Evolutionary conservation across 2,797 vertebrate genomes (phyloP), one percentile per base, ranked within the genome.

Genomic region (Alosa sapidissima): DNA sequence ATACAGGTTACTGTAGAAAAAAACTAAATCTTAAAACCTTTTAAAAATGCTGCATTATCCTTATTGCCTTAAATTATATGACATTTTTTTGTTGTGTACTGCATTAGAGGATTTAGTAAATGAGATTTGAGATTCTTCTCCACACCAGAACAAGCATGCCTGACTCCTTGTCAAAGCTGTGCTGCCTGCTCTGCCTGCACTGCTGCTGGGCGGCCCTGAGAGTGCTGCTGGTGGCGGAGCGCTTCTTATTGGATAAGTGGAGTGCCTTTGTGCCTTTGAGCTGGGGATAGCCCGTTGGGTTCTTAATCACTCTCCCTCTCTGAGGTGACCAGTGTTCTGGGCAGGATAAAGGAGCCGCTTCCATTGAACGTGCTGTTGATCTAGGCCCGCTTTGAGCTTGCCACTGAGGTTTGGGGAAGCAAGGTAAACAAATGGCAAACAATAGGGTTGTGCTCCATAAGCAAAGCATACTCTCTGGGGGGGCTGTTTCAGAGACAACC

Each of bases 371-470:
- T 93, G 91, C 91, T 92, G 93, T 94, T 94, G 92, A 93, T 93
- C 91, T 93, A 88, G 91, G 89, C 84, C 88, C 88, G 90, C 92
- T 90, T 93, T 93, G 91, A 93, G 87, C 89, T 84, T 84, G 81
- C 88, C 87, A 89, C 88, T 62, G 83, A 91, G 91, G 89, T 90
- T 91, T 87, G 87, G 89, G 91, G 87, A 86, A 92, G 92, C 91
- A 94, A 94, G 93, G 93, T 94, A 94, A 95, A 95, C 94, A 94
- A 94, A 93, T 84, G 92, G 87, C 92, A 90, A 93, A 94, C 92
- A 93, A 93, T 94, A 92, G 93, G 41, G 91, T 88, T 87, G 92
- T 90, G 92, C 92, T 93, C 92, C 91, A 92, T 89, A 92, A 92
- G 91, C 58, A 47, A 84, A 87, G 88, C 82, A n/a, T 78, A 86